phyloP scores from a whole-genome alignment of 2,113 vertebrate genomes.

The Theristicus caerulescens region DNA sequence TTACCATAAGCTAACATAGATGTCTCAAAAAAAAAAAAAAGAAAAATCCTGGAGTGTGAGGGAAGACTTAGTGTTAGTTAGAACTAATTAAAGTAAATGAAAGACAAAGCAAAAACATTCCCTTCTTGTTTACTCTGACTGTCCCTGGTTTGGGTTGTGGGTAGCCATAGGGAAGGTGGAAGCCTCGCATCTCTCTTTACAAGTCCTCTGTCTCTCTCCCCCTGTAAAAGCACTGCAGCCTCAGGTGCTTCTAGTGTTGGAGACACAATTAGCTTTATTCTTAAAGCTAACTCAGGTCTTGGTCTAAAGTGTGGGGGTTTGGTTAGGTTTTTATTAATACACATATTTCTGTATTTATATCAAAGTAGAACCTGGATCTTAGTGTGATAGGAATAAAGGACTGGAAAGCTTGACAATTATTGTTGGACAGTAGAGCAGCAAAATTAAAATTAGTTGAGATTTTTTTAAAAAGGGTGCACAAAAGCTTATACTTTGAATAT shows the following conservation, averaged over 20 bases:
- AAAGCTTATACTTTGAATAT: background rate
- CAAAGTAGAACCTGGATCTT: background rate
- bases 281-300: background rate
- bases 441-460: background rate
- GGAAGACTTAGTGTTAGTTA: background rate
- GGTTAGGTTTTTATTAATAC: background rate
- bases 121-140: background rate
- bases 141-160: background rate
- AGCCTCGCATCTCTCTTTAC: background rate
- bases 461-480: background rate
- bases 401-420: background rate
- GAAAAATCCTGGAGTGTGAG: slow-evolving; percentile 1
- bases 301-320: background rate
- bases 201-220: background rate
- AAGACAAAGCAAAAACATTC: background rate
- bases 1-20: slow-evolving; percentile 60
- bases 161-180: background rate
- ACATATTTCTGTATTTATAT: background rate
- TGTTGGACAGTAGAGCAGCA: background rate
- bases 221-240: background rate
- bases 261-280: background rate
- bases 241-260: background rate
- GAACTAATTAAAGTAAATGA: slow-evolving; percentile 16
- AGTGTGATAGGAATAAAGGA: background rate
- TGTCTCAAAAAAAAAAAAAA: background rate